These are phyloP conservation scores for Metalampra italica DNA, from an alignment of 2,888 invertebrate species.

Conservation along the genomic window DNA sequence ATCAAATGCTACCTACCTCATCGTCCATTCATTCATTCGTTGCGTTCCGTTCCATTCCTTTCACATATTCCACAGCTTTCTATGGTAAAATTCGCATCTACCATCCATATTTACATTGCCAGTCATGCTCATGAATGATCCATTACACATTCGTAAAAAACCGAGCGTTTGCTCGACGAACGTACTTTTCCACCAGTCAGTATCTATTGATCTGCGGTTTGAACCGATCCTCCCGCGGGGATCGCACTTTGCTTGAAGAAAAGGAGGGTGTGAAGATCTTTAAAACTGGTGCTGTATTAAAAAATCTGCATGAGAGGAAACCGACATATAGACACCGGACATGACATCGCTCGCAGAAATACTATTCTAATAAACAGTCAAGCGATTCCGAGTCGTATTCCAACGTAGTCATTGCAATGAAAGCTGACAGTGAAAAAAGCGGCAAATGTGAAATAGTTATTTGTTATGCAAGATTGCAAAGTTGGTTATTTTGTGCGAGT, in stretches of 20 bases:
- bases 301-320: slow-evolving; percentile 31
- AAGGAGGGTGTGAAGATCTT: too few species aligned
- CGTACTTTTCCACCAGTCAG: slow-evolving; percentile 2
- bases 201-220: too few species aligned
- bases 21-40: not conserved
- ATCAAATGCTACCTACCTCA: not conserved
- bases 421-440: too few species aligned
- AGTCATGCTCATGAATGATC: slow-evolving; percentile 17
- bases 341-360: slow-evolving; percentile 12
- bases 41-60: slow-evolving; percentile 22
- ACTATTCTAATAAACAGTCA: slow-evolving; percentile 9
- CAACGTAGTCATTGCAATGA: too few species aligned
- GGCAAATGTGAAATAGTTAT: too few species aligned
- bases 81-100: slow-evolving; percentile 23
- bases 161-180: slow-evolving; percentile 3
- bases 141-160: slow-evolving; percentile 10
- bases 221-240: too few species aligned
- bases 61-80: slow-evolving; percentile 26
- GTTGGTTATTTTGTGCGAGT: too few species aligned
- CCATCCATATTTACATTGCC: slow-evolving; percentile 21
- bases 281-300: slow-evolving; percentile 11
- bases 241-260: too few species aligned
- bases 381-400: slow-evolving; percentile 25
- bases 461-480: too few species aligned
- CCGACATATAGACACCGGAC: slow-evolving; percentile 27